Evolutionary conservation across 2,888 invertebrate species (phyloP).

Genomic region (Adelphocoris suturalis): DNA sequence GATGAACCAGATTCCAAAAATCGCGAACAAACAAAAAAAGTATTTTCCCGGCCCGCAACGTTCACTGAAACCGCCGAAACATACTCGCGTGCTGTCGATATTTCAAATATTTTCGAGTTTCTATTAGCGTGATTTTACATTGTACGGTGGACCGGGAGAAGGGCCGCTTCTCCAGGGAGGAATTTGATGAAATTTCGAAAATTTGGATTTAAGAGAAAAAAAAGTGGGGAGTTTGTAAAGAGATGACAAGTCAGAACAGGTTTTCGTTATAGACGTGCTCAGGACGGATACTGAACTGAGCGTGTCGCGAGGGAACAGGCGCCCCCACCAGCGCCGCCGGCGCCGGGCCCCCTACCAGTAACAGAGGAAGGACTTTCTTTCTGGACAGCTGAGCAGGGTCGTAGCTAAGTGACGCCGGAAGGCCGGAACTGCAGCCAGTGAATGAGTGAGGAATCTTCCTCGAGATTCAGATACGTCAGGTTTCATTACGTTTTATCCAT

Average conservation of each 20-base stretch:
- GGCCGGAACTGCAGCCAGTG: neutral
- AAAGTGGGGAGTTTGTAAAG: neutral
- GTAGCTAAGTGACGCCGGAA: neutral
- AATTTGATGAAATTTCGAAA: neutral
- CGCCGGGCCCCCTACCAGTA: slow-evolving; percentile 19
- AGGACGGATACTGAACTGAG: slow-evolving; percentile 49
- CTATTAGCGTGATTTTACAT: slow-evolving; percentile 7
- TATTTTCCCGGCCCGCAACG: neutral
- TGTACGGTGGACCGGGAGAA: slow-evolving; percentile 31
- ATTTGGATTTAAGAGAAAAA: neutral
- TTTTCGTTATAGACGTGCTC: slow-evolving; percentile 3
- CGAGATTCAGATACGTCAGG: neutral
- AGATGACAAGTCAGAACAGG: neutral
- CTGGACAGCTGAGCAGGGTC: slow-evolving; percentile 20
- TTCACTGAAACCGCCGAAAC: slow-evolving; percentile 50
- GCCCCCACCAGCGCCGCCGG: slow-evolving; percentile 19
- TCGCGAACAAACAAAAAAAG: slow-evolving; percentile 22
- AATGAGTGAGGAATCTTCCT: neutral
- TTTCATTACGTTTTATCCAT: too few species aligned
- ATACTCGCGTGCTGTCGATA: neutral
- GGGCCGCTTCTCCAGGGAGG: slow-evolving; percentile 24
- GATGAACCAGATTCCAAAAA: slow-evolving; percentile 33
- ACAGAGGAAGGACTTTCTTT: slow-evolving; percentile 21
- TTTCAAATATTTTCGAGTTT: neutral
- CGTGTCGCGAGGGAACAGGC: neutral